Evolutionary conservation across 2,888 invertebrate species (phyloP), one percentile per base, ranked within the genome.

Genomic region (Norana najaformis): DNA sequence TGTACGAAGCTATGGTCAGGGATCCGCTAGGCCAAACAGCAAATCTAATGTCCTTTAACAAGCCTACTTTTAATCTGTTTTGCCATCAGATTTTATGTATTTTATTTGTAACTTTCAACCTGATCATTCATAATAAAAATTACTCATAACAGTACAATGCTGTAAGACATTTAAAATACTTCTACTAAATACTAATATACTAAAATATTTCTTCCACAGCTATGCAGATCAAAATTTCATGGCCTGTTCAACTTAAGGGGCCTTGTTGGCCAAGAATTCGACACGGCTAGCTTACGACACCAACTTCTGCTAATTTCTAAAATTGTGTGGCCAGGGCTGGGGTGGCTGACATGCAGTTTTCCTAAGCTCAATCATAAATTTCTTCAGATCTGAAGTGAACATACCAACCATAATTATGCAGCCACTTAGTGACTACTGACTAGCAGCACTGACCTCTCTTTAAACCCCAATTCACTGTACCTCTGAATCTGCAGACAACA

Each of bases 381-480:
- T 47, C 2, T 47, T 47, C 4, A 23, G 69, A 69, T 69, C 69
- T 69, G 3, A 8, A 69, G n/a, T n/a, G 11, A 69, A 69, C 69
- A 69, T n/a, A 69, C 30, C n/a, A 69, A n/a, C 69, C n/a, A 6
- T n/a, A n/a, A n/a, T 69, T 16, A 69, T 69, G 11, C 69, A 69
- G n/a, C 69, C 16, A n/a, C n/a, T 69, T 13, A 13, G 13, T 69
- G 69, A 69, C 30, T 69, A n/a, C n/a, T n/a, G n/a, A n/a, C n/a
- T 69, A 69, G n/a, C n/a, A 69, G n/a, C 69, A 30, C 30, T 69
- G 69, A 69, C 69, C 69, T n/a, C n/a, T 5, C 0, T 53, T 69
- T n/a, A 1, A 30, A n/a, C n/a, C 16, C 11, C 0, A 8, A n/a
- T 0, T 8, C 8, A 4, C 23, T n/a, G n/a, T n/a, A n/a, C 30